Evolutionary conservation across 2,797 vertebrate species (phyloP).

Genomic region (Melanotaenia maccullochi): DNA sequence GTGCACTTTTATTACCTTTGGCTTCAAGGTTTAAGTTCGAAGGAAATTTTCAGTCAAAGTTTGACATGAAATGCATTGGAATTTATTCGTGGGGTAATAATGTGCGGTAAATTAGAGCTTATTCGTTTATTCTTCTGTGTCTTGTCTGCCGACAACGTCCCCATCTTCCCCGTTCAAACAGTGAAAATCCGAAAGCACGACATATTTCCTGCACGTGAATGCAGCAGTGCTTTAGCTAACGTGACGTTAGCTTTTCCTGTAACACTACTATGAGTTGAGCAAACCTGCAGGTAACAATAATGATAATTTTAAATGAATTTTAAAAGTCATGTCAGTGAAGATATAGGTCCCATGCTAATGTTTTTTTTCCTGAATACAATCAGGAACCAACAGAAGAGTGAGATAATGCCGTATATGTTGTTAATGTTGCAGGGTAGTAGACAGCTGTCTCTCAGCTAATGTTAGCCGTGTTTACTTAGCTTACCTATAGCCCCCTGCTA

Average conservation of each 20-base stretch:
- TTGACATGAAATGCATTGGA: neutral
- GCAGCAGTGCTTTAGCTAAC: slow-evolving; percentile 28
- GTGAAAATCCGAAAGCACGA: neutral
- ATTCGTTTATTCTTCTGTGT: no score
- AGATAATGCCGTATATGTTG: neutral
- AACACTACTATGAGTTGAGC: slow-evolving; percentile 72
- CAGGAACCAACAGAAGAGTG: neutral
- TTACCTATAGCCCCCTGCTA: neutral
- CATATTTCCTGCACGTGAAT: slow-evolving; percentile 16
- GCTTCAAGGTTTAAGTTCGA: accelerated
- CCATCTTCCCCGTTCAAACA: no score
- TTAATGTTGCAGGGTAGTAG: neutral
- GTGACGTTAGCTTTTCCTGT: slow-evolving; percentile 41
- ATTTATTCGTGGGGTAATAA: neutral
- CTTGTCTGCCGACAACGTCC: no score
- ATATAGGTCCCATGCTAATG: no score
- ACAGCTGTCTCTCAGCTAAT: slow-evolving; percentile 37
- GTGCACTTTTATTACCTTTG: accelerated
- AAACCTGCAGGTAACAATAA: slow-evolving; percentile 55
- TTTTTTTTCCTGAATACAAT: neutral
- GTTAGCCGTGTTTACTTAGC: slow-evolving; percentile 32
- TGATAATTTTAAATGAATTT: no score
- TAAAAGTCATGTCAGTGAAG: neutral
- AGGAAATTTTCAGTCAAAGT: neutral
- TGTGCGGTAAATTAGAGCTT: no score